Conservation (phyloP, 2,797 vertebrate species). For the Oreochromis mossambicus region DNA sequence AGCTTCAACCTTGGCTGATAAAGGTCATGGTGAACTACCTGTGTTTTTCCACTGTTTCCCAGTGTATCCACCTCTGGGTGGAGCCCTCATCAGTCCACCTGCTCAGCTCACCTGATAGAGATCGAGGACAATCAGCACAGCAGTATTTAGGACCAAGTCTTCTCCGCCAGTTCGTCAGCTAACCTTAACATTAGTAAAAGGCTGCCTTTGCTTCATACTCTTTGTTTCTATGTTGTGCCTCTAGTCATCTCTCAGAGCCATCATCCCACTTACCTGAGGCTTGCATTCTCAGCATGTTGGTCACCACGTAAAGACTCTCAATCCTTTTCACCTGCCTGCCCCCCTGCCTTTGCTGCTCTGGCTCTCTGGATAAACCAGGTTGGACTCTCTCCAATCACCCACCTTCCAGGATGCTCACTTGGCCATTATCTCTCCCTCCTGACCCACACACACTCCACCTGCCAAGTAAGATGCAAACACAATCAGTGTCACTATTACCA, state of each 20-base stretch:
- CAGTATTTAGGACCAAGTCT: not conserved
- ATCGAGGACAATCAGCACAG: not conserved
- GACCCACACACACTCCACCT: not conserved
- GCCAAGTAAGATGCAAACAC: not conserved
- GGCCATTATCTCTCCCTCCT: not conserved
- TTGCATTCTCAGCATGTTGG: not conserved
- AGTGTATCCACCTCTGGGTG: not conserved
- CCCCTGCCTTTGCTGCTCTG: not conserved
- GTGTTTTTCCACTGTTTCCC: not conserved
- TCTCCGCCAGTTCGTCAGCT: not conserved
- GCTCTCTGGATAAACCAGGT: not conserved
- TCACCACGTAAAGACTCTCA: not conserved
- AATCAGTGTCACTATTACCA: not conserved
- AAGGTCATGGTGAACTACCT: not conserved
- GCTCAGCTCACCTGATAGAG: not conserved
- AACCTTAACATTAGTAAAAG: not conserved
- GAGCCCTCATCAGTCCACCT: not conserved
- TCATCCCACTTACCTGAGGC: not conserved
- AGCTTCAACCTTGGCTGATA: not conserved
- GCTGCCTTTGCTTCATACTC: not conserved
- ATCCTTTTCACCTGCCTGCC: not conserved
- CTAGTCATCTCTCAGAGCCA: not conserved
- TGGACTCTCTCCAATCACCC: not conserved
- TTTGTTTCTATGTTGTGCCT: not conserved
- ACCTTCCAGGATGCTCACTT: not conserved